Evolutionary conservation across 2,113 vertebrate species (phyloP), one percentile per base, ranked within the genome.

Genomic region (Sinocyclocheilus rhinocerous): DNA sequence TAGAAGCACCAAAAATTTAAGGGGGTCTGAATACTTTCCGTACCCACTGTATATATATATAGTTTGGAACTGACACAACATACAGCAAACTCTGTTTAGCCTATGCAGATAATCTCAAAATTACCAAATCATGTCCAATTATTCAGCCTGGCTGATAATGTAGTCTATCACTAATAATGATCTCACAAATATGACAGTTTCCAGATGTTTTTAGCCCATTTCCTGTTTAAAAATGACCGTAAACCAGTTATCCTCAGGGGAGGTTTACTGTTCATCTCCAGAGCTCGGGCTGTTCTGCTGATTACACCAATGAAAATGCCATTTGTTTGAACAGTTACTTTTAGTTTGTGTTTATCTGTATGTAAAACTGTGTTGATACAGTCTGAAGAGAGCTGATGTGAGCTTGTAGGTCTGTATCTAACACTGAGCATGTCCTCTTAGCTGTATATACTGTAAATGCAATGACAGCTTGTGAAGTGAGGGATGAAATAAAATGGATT

Each of bases 301-400:
- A 87, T 85, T 75, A 86, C 73, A 81, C 81, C 69, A 82, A 73
- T 76, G 22, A 36, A 55, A 33, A 55, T 24, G n/a, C 75, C 33
- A 81, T 84, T 78, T 86, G 84, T 87, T 90, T 75, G 76, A 73
- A 77, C 77, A 63, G 78, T 84, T 65, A 55, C 76, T 76, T 36
- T 80, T 69, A 10, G 15, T 33, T 18, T 69, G 65, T 33, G 15
- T 72, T 22, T 6, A 20, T 72, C 69, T 11, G 11, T 42, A 42
- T n/a, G 20, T 42, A 73, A 73, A 73, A 42, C 69, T 72, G 4
- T 72, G 33, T 42, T 42, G 39, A 42, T 72, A 73, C 36, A 42
- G 16, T 33, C 20, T 39, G 33, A 70, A 70, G 20, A 42, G 20
- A 39, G 69, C 36, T 72, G 20, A 39, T 73, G 36, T n/a, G 10